Percentiles rank a stretch among this genome's conserved stretches.
Conservation (phyloP, 2,113 vertebrate genomes). For the Hoplias malabaricus region DNA sequence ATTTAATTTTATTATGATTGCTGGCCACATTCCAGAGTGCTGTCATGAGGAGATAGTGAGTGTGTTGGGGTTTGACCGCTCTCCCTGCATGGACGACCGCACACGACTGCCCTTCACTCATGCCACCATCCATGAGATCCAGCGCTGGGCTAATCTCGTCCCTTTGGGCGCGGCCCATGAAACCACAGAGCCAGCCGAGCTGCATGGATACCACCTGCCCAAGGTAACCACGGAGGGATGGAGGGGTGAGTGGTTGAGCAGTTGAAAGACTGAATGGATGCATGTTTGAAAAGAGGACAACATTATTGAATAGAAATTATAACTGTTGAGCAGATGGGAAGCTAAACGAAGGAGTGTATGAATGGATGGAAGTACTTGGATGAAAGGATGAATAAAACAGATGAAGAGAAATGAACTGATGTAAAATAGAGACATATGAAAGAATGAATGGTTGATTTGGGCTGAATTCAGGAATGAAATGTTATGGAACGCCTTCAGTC, state of each 20-base stretch:
- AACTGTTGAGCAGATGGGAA: too few species aligned
- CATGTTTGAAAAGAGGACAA: not conserved
- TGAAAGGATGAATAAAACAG: too few species aligned
- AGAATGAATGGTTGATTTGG: too few species aligned
- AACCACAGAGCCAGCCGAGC: slow-evolving; percentile 10
- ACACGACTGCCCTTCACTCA: slow-evolving; percentile 25
- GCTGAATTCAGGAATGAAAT: too few species aligned
- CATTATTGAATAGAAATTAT: too few species aligned
- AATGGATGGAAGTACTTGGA: too few species aligned
- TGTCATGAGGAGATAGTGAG: slow-evolving; percentile 41
- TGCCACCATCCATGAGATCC: slow-evolving; percentile 43
- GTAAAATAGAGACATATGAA: too few species aligned
- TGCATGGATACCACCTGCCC: slow-evolving; percentile 38
- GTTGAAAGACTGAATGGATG: not conserved
- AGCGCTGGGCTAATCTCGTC: slow-evolving; percentile 33
- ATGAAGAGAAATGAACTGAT: too few species aligned
- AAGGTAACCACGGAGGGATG: slow-evolving; percentile 17
- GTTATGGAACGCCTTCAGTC: too few species aligned
- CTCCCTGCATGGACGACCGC: too few species aligned
- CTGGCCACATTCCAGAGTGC: slow-evolving; percentile 7
- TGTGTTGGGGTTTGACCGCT: slow-evolving; percentile 39
- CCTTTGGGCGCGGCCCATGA: not conserved
- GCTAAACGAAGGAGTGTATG: too few species aligned
- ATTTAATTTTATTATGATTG: too few species aligned
- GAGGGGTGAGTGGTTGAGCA: not conserved